Percentiles rank a stretch among this genome's conserved stretches.
These are phyloP conservation scores for Hydractinia symbiolongicarpus DNA, from an alignment of 30 jellyfish, hydroid and myxozoan species.

Conservation along the genomic window DNA sequence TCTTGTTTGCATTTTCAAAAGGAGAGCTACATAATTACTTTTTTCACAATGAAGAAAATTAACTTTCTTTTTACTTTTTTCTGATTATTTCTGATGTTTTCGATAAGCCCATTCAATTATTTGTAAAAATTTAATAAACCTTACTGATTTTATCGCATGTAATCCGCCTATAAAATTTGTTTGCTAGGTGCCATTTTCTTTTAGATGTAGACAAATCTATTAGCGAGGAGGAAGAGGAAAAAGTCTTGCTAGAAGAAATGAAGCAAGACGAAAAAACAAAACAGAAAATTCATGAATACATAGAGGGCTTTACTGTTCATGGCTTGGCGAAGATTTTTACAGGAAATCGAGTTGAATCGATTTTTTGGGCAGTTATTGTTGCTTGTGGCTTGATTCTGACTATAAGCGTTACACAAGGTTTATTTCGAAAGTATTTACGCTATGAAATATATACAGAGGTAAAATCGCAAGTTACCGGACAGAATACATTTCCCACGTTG, in stretches of 20 bases:
- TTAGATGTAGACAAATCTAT: too few relatives aligned
- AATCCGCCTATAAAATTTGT: too few relatives aligned
- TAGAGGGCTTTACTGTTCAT: conserved; percentile 13
- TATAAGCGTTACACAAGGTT: background rate
- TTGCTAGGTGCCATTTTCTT: too few relatives aligned
- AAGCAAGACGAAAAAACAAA: background rate
- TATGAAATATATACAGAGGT: conserved; percentile 17
- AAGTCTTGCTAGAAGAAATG: background rate
- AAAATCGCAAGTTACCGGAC: conserved; percentile 5
- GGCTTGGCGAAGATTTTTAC: conserved; percentile 9
- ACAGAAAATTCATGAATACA: conserved; percentile 7
- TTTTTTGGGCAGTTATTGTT: conserved; percentile 8
- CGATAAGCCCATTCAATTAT: too few relatives aligned
- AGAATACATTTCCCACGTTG: conserved; percentile 6
- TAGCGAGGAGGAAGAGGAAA: background rate
- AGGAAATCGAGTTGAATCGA: conserved; percentile 16
- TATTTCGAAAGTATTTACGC: background rate
- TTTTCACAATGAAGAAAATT: too few relatives aligned
- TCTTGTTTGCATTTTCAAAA: too few relatives aligned
- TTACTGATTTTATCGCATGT: too few relatives aligned
- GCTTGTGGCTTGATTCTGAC: background rate
- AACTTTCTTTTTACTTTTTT: too few relatives aligned
- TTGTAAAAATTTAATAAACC: too few relatives aligned
- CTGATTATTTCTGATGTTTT: too few relatives aligned
- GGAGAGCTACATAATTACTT: too few relatives aligned